Evolutionary conservation across 2,888 invertebrate species (phyloP).

Genomic region (Apodemia hepburni): DNA sequence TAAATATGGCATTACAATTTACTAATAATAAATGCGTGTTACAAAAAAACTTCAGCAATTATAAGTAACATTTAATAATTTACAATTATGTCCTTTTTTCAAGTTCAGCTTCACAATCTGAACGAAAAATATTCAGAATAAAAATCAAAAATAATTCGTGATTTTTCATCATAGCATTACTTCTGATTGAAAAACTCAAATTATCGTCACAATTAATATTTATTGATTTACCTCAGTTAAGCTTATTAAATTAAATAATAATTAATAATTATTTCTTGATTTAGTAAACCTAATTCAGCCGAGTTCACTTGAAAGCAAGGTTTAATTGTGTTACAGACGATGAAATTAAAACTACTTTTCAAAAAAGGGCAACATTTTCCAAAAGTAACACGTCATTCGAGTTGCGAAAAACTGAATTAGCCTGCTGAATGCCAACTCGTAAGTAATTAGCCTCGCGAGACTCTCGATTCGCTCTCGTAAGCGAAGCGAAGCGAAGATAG

Average conservation of each 20-base stretch:
- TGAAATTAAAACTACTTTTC: conserved; percentile 32
- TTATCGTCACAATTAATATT: too few relatives aligned
- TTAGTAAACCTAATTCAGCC: background rate
- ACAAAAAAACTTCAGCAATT: too few relatives aligned
- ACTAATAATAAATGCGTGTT: too few relatives aligned
- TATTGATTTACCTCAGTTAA: too few relatives aligned
- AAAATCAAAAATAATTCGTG: too few relatives aligned
- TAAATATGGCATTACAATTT: too few relatives aligned
- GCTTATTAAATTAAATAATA: too few relatives aligned
- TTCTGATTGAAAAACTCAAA: background rate
- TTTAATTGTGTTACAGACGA: conserved; percentile 30
- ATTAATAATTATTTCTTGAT: background rate
- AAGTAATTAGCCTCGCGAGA: conserved; percentile 79
- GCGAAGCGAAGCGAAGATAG: conserved; percentile 73
- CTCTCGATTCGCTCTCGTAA: conserved; percentile 73
- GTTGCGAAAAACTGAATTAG: conserved; percentile 72
- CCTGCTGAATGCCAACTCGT: conserved; percentile 73
- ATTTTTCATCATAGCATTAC: background rate
- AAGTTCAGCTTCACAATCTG: too few relatives aligned
- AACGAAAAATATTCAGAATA: too few relatives aligned
- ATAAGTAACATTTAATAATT: too few relatives aligned
- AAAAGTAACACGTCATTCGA: conserved; percentile 55
- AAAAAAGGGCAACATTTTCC: conserved; percentile 37
- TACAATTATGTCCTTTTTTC: too few relatives aligned
- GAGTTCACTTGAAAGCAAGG: conserved; percentile 19